Evolutionary conservation across 2,113 vertebrate species (phyloP), one percentile per base, ranked within the genome.

Genomic region (Grantiella picta): DNA sequence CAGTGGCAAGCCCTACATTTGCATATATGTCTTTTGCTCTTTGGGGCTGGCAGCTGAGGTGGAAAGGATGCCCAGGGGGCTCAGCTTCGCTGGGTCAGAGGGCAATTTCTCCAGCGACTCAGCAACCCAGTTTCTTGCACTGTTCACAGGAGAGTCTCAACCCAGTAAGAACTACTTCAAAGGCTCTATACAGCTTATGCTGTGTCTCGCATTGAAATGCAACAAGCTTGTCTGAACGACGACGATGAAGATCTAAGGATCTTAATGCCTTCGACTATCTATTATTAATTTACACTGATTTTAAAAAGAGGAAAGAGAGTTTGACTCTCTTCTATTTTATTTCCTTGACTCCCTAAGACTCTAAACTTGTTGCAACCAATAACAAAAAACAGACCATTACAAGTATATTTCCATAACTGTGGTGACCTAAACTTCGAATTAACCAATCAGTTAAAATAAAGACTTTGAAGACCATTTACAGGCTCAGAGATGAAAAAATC

Each of bases 171-270:
- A 50, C 50, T 53, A 92, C 68, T 93, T 91, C 85, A 88, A 96
- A 96, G 64, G 56, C 57, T 85, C 90, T 60, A 29, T 5, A 60
- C 10, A 75, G 68, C 33, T 81, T 79, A 53, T 3, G 13, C 49
- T 69, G 24, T 84, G 56, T 71, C 63, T 77, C 59, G 71, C 53
- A 92, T 5, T 76, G 64, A 95, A 92, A 86, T 18, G 25, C 78
- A 94, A 81, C 57, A 87, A 91, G 76, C 28, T 45, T 61, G 36
- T 87, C 91, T 92, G 78, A 92, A 92, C 25, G 76, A 70, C 10
- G 18, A 78, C 25, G 20, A 86, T 33, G 66, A 92, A 91, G 78
- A 88, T 82, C 96, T 94, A 93, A 83, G 56, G 81, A 94, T 78
- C 40, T 15, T 38, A 86, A 65, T 15, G 49, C 27, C 42, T 94